Percentiles rank a stretch among this genome's conserved stretches.
phyloP scores from a whole-genome alignment of 2,888 invertebrate genomes.

The Coenonympha arcania region DNA sequence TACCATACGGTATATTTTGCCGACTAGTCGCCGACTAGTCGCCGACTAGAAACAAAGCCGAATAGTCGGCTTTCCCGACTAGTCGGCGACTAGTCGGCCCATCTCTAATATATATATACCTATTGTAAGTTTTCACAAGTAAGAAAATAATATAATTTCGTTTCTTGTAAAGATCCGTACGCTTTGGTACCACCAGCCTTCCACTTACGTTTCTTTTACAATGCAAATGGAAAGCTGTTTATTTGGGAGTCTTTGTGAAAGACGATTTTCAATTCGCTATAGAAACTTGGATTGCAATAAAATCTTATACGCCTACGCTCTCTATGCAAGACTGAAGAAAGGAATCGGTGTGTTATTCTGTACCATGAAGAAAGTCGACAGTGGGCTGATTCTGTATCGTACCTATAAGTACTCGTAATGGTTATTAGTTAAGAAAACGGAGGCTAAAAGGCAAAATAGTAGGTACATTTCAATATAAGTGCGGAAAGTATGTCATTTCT shows the following conservation, averaged over 20 bases:
- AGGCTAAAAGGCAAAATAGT: too few species aligned
- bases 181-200: too few species aligned
- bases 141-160: slow-evolving; percentile 15
- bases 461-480: too few species aligned
- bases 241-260: slow-evolving; percentile 40
- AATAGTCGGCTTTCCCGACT: too few species aligned
- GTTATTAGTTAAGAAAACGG: too few species aligned
- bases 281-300: slow-evolving; percentile 46
- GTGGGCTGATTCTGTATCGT: too few species aligned
- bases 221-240: slow-evolving; percentile 41
- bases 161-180: not conserved
- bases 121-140: not conserved
- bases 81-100: too few species aligned
- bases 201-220: slow-evolving; percentile 15
- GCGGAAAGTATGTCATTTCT: too few species aligned
- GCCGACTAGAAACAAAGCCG: too few species aligned
- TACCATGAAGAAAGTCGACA: not conserved
- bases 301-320: slow-evolving; percentile 58
- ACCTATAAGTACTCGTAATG: not conserved
- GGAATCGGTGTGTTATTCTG: slow-evolving; percentile 38
- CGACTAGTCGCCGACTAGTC: too few species aligned
- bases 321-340: slow-evolving; percentile 54
- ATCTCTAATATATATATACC: too few species aligned
- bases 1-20: too few species aligned
- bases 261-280: slow-evolving; percentile 41